Evolutionary conservation across 2,888 invertebrate genomes (phyloP), one percentile per base, ranked within the genome.

Genomic region (Bruchidius siliquastri): DNA sequence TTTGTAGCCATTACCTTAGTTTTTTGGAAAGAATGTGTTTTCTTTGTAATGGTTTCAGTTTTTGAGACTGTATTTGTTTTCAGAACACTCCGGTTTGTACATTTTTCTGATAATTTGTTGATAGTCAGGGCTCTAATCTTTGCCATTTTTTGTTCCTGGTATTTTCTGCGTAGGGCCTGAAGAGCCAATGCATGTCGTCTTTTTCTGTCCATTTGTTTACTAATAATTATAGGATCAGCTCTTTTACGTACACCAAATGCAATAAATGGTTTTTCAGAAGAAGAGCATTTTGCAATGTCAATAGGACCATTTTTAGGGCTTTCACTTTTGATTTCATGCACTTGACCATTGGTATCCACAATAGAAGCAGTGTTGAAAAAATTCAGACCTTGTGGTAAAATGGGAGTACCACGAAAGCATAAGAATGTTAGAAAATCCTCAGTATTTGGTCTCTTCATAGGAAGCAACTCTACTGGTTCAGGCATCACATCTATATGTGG

Each of bases 341-440:
- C 81, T 79, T 85, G 85, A 32, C 84, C 83, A 75, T 85, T 82
- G n/a, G 83, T 81, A 72, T 84, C 83, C n/a, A 84, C 84, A 77
- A 85, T 84, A 30, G 87, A 85, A 8, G 88, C 86, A 71, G 86
- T 83, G 82, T 91, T 89, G 83, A 94, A 91, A 83, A 92, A 93
- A 84, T 93, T 92, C 78, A 94, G 86, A 79, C 90, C 91, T 0
- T 93, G 90, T 22, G 94, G 94, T 76, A 94, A 85, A 71, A 92
- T 90, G 10, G 91, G 88, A 22, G 94, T 93, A 67, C 95, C 93
- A 85, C 95, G 89, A 82, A 94, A 93, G 85, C 95, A 95, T 20
- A 96, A 88, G 86, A 94, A 96, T 71, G 94, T 95, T 69, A 96
- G 85, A 83, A 96, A 96, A 85, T 96, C 95, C 87, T 95, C 94